Conservation (phyloP, 2,888 invertebrate genomes). For the Fragum whitleyi region DNA sequence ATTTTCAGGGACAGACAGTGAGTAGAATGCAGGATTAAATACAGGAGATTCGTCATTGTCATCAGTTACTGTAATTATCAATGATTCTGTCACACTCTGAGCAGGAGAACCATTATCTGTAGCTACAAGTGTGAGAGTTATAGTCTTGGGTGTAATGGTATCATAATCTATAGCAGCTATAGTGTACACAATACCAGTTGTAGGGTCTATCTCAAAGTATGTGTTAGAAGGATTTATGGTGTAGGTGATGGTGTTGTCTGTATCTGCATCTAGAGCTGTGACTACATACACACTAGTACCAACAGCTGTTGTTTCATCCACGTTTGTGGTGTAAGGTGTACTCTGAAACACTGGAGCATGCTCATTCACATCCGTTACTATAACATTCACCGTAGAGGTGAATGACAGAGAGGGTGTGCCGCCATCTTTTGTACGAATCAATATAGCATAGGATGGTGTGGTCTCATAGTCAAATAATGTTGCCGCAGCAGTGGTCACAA, state of each 20-base stretch:
- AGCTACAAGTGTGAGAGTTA: constrained; percentile 68
- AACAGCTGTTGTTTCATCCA: constrained; percentile 66
- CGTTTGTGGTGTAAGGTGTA: constrained; percentile 61
- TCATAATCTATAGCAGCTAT: constrained; percentile 69
- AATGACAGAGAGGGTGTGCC: constrained; percentile 57
- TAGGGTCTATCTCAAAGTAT: constrained; percentile 72
- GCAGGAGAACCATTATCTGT: constrained; percentile 62
- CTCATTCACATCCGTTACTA: constrained; percentile 69
- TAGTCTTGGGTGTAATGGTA: constrained; percentile 69
- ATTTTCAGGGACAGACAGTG: constrained; percentile 95
- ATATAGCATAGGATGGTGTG: constrained; percentile 59
- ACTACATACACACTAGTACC: constrained; percentile 53
- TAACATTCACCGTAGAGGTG: constrained; percentile 46
- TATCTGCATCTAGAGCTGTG: constrained; percentile 63
- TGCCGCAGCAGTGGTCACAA: constrained; percentile 52
- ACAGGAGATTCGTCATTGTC: constrained; percentile 97
- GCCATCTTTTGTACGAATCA: constrained; percentile 67
- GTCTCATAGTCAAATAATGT: constrained; percentile 74
- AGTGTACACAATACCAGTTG: constrained; percentile 67
- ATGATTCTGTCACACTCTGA: constrained; percentile 86
- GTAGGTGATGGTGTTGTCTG: constrained; percentile 69
- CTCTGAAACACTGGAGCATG: constrained; percentile 62
- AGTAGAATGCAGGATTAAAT: constrained; percentile 96
- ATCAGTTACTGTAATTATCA: constrained; percentile 97
- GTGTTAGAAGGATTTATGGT: constrained; percentile 65